Base-by-base conservation (phyloP, 2,113 vertebrate species). In the Peromyscus polionotus region DNA sequence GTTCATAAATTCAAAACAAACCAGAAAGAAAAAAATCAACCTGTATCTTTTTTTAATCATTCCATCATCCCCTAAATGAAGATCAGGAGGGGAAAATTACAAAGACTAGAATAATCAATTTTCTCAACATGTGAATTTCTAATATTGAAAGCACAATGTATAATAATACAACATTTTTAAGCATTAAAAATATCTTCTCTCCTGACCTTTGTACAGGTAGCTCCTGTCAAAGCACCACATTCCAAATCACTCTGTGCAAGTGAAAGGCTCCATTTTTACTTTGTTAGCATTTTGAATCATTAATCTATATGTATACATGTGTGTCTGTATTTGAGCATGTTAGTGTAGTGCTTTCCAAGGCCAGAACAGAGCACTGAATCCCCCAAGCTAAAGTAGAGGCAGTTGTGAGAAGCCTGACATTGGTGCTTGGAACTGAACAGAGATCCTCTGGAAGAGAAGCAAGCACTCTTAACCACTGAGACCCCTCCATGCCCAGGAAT, bases 61-160 rank as follows among this genome's bases (percentile, higher is more conserved):
- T 75, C 67, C 51, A 12, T 3, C 68, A 7, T 36, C 19, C 57
- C 4, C 7, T 70, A 63, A 59, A 68, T 75, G 2, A 72, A 45
- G 28, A 93, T 80, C 16, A 91, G 91, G 31, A 90, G 83, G 89
- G n/a, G 80, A 8, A 93, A 94, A 94, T 79, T 79, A 5, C 16
- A 95, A 16, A 57, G 33, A 88, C 79, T 83, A 57, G 3, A 93
- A 91, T 33, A 83, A 65, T 63, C 7, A 45, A 1, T 39, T 88
- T 75, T 54, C 28, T 70, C 39, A 91, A 79, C 4, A 79, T 11
- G 12, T 28, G 12, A 39, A 36, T 80, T 88, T 83, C 63, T 45
- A 93, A 92, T 59, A 85, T 10, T 92, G 72, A 20, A 93, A 94
- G 63, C 59, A n/a, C 11, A 93, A 70, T 42, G 33, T 39, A 92